phyloP scores from a whole-genome alignment of 2,888 invertebrate species.

The Capitulum mitella region DNA sequence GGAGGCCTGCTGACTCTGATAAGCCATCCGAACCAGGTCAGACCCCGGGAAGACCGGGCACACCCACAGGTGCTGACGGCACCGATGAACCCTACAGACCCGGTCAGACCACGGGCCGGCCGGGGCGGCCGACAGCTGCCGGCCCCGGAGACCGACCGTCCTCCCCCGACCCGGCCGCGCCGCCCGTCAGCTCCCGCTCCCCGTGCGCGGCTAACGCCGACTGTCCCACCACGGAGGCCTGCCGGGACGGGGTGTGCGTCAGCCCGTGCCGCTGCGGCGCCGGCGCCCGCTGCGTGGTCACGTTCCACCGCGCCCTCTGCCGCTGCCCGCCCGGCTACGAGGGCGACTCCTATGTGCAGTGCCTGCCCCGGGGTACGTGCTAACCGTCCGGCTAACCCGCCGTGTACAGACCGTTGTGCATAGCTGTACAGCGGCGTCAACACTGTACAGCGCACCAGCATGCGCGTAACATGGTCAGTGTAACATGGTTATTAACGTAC shows the following conservation, averaged over 20 bases:
- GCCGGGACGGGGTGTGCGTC: constrained; percentile 59
- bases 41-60: not conserved
- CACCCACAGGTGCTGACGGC: not conserved
- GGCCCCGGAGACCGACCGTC: not conserved
- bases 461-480: not conserved
- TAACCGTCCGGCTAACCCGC: constrained; percentile 43
- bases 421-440: not conserved
- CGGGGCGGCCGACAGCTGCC: not conserved
- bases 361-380: constrained; percentile 60
- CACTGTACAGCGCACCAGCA: not conserved
- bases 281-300: constrained; percentile 71
- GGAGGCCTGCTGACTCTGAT: not conserved
- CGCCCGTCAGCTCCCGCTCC: constrained; percentile 48
- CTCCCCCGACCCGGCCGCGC: not conserved
- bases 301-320: constrained; percentile 76
- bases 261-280: constrained; percentile 75
- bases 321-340: constrained; percentile 74
- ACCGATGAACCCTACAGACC: not conserved
- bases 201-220: constrained; percentile 57
- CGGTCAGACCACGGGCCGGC: not conserved
- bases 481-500: not conserved
- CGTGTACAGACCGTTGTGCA: not conserved
- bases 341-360: constrained; percentile 75
- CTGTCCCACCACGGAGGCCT: constrained; percentile 40
- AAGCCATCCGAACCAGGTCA: not conserved